Percentiles rank a stretch among this genome's conserved stretches.
phyloP scores from a whole-genome alignment of 2,113 vertebrate species.

The Pangasianodon hypophthalmus region DNA sequence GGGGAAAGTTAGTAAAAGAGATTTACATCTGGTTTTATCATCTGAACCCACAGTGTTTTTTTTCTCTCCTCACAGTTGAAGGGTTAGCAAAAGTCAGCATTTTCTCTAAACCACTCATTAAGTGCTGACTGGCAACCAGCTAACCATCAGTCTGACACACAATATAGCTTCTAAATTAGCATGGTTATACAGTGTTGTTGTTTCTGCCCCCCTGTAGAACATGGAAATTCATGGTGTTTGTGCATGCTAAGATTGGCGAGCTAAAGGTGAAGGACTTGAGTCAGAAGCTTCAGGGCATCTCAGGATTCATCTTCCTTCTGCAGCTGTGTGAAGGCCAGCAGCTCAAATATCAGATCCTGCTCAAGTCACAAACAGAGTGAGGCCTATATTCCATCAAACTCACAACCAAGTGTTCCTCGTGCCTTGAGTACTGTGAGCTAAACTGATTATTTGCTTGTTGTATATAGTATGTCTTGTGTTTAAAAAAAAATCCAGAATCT shows the following conservation, averaged over 20 bases:
- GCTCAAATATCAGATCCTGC: slow-evolving; percentile 85
- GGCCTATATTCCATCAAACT: slow-evolving; percentile 26
- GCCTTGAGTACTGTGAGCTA: not conserved
- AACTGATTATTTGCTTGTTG: not conserved
- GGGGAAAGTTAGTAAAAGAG: slow-evolving; percentile 7
- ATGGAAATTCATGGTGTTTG: slow-evolving; percentile 86
- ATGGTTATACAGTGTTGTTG: slow-evolving; percentile 10
- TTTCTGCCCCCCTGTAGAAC: slow-evolving; percentile 67
- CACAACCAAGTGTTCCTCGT: not conserved
- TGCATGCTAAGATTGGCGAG: slow-evolving; percentile 82
- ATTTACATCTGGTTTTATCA: not conserved
- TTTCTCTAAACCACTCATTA: slow-evolving; percentile 1
- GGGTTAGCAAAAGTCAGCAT: not conserved
- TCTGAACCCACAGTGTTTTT: not conserved
- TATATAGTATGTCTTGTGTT: not conserved
- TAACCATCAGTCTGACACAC: not conserved
- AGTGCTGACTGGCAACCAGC: slow-evolving; percentile 4
- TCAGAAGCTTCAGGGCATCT: slow-evolving; percentile 83
- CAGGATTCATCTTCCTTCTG: slow-evolving; percentile 86
- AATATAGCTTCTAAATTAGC: not conserved
- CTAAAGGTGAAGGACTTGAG: slow-evolving; percentile 87
- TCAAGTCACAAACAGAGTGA: slow-evolving; percentile 86
- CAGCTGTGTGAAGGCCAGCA: slow-evolving; percentile 82
- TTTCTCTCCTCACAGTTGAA: not conserved
- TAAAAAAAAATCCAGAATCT: not conserved